Base-by-base conservation (phyloP, 2,113 vertebrate genomes). In the Chloebia gouldiae region DNA sequence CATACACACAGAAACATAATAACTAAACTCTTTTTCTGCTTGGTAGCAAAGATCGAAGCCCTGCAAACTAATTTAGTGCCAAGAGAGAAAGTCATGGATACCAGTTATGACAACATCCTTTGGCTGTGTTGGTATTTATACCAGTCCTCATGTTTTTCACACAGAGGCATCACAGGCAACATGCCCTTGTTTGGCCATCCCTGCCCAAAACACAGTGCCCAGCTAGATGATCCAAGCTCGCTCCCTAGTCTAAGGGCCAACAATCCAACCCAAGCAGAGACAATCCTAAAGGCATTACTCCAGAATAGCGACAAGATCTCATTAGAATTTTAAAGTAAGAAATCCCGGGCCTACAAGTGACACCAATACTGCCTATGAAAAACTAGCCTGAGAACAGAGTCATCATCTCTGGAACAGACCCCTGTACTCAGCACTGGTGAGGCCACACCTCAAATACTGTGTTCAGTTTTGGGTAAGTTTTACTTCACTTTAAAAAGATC, bases 301-400 rank as follows among this genome's bases (percentile, higher is more conserved):
- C 51, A 86, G 80, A 90, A 86, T 4, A 94, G 88, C 24, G 47
- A 42, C 33, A 81, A 81, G 76, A 92, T 71, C 80, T 88, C 53
- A 78, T 83, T 64, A 92, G 60, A 86, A 60, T 51, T 93, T 94
- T 93, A 15, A 63, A 86, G 9, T 76, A 85, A 85, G 77, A 90
- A 92, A 82, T 60, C 70, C 61, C 0, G 0, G 57, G 44, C 61
- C 49, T 64, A 68, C 6, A 83, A 77, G 19, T 54, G 63, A 92
- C 64, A 66, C 65, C 9, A 24, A 24, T 82, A 80, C 69, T 14
- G 35, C 39, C 47, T 40, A 15, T 0, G 10, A 61, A 47, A 88
- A 78, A 92, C 28, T 3, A 30, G 37, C 15, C 27, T 2, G 3
- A 19, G 42, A 76, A 68, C 27, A 59, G 22, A 50, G 54, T 24